Evolutionary conservation across 1,140 invertebrate genomes (phyloP).

Genomic region (Drosophila pectinifera): DNA sequence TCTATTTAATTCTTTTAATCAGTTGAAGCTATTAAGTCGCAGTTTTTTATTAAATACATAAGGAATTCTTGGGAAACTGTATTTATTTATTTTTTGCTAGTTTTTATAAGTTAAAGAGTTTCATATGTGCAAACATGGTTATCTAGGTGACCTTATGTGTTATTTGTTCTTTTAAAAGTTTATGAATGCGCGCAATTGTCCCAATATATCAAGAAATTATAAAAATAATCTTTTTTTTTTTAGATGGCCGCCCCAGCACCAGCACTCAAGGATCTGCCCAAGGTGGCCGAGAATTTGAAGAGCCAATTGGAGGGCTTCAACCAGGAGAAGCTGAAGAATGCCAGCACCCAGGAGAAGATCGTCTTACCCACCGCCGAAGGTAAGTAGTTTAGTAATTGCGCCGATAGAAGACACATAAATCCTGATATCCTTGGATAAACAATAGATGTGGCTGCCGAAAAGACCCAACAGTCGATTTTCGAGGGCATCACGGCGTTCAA

Average conservation of each 20-base stretch:
- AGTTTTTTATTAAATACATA: no score
- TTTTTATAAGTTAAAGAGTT: neutral
- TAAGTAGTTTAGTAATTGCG: slow-evolving; percentile 71
- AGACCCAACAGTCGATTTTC: slow-evolving; percentile 93
- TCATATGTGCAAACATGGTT: neutral
- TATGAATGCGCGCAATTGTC: neutral
- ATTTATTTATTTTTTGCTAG: slow-evolving; percentile 1
- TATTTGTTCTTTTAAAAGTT: neutral
- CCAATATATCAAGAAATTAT: neutral
- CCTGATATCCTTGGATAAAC: slow-evolving; percentile 34
- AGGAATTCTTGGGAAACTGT: neutral
- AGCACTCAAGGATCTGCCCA: slow-evolving; percentile 94
- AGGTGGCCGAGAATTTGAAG: slow-evolving; percentile 94
- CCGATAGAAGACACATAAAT: slow-evolving; percentile 1
- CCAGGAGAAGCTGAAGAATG: slow-evolving; percentile 92
- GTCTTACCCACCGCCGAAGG: slow-evolving; percentile 95
- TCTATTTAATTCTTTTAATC: neutral
- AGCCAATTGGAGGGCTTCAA: slow-evolving; percentile 95
- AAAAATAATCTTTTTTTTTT: neutral
- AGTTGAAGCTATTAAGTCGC: neutral
- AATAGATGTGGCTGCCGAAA: slow-evolving; percentile 94
- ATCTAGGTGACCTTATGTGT: neutral
- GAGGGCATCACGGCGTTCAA: slow-evolving; percentile 94
- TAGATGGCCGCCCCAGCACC: slow-evolving; percentile 86
- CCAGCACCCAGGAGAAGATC: slow-evolving; percentile 94